phyloP scores from a whole-genome alignment of 2,797 vertebrate genomes.

The Lutjanus campechanus region DNA sequence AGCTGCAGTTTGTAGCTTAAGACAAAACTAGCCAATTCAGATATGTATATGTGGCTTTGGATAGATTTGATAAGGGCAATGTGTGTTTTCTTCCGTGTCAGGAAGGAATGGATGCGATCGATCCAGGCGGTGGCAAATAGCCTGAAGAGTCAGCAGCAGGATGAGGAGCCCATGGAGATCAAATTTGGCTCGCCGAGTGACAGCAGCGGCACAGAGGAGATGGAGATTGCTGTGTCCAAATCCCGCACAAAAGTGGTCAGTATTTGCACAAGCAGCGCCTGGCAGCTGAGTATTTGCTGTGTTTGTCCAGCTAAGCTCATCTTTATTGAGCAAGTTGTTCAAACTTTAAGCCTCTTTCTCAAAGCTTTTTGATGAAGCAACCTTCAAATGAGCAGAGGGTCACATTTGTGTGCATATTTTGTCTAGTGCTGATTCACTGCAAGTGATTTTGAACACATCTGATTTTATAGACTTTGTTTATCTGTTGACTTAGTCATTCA shows the following conservation, averaged over 20 bases:
- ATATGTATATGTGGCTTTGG: not conserved
- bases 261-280: slow-evolving; percentile 63
- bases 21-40: no score
- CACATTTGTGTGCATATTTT: slow-evolving; percentile 7
- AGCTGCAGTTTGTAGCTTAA: not conserved
- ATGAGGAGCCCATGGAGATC: slow-evolving; percentile 90
- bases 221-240: slow-evolving; percentile 92
- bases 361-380: slow-evolving; percentile 56
- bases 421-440: not conserved
- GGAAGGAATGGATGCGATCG: slow-evolving; percentile 95
- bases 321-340: slow-evolving; percentile 70
- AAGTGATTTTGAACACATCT: not conserved
- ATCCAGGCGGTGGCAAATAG: slow-evolving; percentile 96
- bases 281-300: slow-evolving; percentile 57
- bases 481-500: not conserved
- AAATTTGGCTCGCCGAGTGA: slow-evolving; percentile 91
- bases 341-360: slow-evolving; percentile 75
- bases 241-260: slow-evolving; percentile 93
- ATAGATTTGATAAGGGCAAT: slow-evolving; percentile 29
- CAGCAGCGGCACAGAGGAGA: slow-evolving; percentile 88
- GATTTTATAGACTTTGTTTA: not conserved
- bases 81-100: slow-evolving; percentile 68
- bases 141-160: slow-evolving; percentile 90
- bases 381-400: slow-evolving; percentile 34
- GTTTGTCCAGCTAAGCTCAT: slow-evolving; percentile 66